phyloP scores from a whole-genome alignment of 2,113 vertebrate genomes.

The Oceanites oceanicus region DNA sequence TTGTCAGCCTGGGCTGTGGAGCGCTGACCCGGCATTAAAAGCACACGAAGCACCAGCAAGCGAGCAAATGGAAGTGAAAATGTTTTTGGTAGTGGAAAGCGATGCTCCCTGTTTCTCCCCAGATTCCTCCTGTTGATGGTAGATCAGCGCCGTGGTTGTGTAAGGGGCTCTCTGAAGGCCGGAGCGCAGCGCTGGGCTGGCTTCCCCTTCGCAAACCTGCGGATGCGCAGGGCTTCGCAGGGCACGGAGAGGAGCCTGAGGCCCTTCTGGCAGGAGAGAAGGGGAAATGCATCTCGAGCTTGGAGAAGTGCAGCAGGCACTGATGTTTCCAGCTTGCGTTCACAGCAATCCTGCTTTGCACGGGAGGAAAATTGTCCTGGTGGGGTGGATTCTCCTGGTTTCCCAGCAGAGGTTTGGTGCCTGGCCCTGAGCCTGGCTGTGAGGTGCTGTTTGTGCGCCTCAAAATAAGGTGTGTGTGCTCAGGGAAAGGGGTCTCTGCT shows the following conservation, averaged over 20 bases:
- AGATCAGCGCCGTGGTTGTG: background rate
- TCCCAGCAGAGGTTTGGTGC: background rate
- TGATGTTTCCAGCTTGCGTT: background rate
- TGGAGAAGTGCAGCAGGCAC: background rate
- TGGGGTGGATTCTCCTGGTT: background rate
- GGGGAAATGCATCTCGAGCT: background rate
- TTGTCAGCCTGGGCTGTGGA: background rate
- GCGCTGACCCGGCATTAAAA: background rate
- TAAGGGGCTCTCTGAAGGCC: background rate
- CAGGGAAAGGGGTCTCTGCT: background rate
- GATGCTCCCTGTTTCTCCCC: background rate
- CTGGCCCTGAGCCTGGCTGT: background rate
- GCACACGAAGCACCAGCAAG: background rate
- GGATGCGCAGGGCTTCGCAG: background rate
- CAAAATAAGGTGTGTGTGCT: background rate
- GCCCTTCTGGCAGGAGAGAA: background rate
- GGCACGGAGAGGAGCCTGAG: background rate
- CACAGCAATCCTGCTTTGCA: background rate
- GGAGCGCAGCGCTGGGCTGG: background rate
- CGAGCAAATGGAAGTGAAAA: background rate
- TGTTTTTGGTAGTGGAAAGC: background rate
- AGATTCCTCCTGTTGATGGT: background rate
- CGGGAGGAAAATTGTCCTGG: accelerated
- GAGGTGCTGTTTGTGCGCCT: background rate
- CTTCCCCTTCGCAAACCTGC: background rate